Conservation (phyloP, 2,797 vertebrate genomes). For the Sebastes steindachneri region DNA sequence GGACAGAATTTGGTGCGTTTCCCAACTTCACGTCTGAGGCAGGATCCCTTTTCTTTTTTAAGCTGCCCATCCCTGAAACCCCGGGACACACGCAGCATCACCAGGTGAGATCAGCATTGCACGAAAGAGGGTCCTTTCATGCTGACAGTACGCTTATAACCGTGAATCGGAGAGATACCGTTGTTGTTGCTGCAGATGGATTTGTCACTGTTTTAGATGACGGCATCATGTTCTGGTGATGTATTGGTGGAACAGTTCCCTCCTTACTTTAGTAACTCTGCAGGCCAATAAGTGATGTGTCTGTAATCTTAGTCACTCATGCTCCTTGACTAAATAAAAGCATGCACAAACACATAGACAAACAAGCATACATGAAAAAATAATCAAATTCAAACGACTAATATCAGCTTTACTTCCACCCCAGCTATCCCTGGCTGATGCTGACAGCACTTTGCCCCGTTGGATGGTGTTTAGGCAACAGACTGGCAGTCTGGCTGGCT, state of each 20-base stretch:
- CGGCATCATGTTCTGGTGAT: no score
- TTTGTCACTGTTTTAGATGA: not conserved
- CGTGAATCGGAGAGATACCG: not conserved
- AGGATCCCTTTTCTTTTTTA: conserved; percentile 64
- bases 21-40: conserved; percentile 27
- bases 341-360: no score
- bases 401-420: not conserved
- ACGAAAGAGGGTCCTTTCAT: not conserved
- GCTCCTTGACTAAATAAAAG: no score
- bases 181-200: not conserved
- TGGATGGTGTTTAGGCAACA: not conserved
- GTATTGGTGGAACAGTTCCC: no score
- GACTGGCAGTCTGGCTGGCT: not conserved
- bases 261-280: no score
- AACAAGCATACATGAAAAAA: not conserved
- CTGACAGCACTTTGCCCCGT: not conserved
- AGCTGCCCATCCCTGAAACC: conserved; percentile 48
- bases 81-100: conserved; percentile 19
- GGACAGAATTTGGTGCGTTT: conserved; percentile 29
- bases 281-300: no score
- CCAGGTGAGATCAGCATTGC: conserved; percentile 59
- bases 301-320: not conserved
- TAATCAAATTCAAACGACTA: not conserved
- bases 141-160: not conserved
- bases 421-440: not conserved